Evolutionary conservation across 2,113 vertebrate species (phyloP), one percentile per base, ranked within the genome.

Genomic region (Prochilodus magdalenae): DNA sequence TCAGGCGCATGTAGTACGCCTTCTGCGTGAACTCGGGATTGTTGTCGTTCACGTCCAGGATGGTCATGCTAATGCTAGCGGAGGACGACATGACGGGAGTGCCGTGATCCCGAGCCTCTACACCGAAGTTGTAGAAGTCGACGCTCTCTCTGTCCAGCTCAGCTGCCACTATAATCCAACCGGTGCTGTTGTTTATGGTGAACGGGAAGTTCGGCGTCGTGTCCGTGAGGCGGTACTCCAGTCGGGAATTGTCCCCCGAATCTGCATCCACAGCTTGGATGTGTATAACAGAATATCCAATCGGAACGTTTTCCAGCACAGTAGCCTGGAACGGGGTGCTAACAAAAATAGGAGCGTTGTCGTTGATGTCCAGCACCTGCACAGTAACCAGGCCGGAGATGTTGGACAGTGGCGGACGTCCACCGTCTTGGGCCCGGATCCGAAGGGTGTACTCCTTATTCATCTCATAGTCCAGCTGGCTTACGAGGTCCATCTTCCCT

Each of bases 261-360:
- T 99, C 98, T 0, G 97, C 96, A 0, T 98, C 98, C 0, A 99
- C 95, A 4, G 98, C 98, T 73, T 99, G 98, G 53, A 98, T 86
- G 3, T 99, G 97, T 79, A 99, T 96, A 66, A 99, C 94, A 0
- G 97, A 96, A 89, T 98, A 97, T 76, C 98, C 97, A 22, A 97
- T 51, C 0, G 97, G 97, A 22, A 98, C 96, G 0, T 97, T 99
- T 91, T 99, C 98, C 49, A 98, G 90, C 15, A 99, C 96, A 0
- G 97, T 97, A 47, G 97, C 95, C 93, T 98, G 97, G 88, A 99
- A 98, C 0, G 97, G 97, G 0, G 96, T 98, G 90, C 97, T 99
- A 84, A 99, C 97, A 0, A 99, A 99, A 85, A 98, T 97, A 29
- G 98, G 98, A 0, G 95, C 94, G 0, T 99, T 99, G 87, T 99